Conservation (phyloP, 2,797 vertebrate genomes). For the Momotus momota region DNA sequence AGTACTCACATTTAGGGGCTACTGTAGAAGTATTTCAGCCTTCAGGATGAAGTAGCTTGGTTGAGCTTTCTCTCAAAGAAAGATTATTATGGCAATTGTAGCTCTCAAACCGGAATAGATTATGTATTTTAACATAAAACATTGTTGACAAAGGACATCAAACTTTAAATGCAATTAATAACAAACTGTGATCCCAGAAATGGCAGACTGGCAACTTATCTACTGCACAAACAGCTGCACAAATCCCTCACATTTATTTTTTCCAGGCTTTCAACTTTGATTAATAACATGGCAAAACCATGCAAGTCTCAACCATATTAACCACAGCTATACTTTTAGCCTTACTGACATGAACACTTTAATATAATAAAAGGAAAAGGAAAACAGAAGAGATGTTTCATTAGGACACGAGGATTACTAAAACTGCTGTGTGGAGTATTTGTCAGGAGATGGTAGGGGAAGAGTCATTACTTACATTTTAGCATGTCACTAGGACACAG, state of each 20-base stretch:
- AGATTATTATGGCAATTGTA: neutral
- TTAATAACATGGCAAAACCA: conserved; percentile 64
- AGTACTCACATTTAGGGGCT: neutral
- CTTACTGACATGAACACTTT: conserved; percentile 54
- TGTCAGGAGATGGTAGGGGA: conserved; percentile 35
- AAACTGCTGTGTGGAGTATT: conserved; percentile 63
- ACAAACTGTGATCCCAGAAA: conserved; percentile 25
- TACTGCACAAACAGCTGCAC: conserved; percentile 51
- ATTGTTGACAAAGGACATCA: neutral
- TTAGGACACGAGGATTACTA: conserved; percentile 59
- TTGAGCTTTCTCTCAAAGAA: conserved; percentile 16
- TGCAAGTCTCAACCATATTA: conserved; percentile 42
- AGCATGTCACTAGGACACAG: conserved; percentile 34
- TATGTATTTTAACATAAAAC: conserved; percentile 54
- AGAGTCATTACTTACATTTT: conserved; percentile 64
- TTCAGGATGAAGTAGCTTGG: conserved; percentile 2
- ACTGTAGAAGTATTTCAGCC: conserved; percentile 18
- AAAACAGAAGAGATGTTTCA: conserved; percentile 61
- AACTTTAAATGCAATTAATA: conserved; percentile 60
- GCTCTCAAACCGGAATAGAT: conserved; percentile 24
- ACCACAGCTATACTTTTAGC: conserved; percentile 40
- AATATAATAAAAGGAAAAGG: conserved; percentile 55
- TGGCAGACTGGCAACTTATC: conserved; percentile 40
- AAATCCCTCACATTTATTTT: conserved; percentile 62
- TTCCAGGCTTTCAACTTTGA: conserved; percentile 71